Evolutionary conservation across 1,140 invertebrate genomes (phyloP).

Genomic region (Pentalonia nigronervosa): DNA sequence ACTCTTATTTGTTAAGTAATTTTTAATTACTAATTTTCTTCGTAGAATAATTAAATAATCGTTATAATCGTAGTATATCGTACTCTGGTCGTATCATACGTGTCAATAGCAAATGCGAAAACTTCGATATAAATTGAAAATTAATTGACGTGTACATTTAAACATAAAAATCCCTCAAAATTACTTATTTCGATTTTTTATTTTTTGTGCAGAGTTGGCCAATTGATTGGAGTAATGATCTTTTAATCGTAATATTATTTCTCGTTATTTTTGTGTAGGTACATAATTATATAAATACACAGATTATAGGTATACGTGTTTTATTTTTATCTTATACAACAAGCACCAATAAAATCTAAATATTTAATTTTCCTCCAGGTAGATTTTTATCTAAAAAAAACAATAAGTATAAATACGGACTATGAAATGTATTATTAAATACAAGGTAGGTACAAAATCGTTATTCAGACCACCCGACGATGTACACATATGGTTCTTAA

Average conservation of each 20-base stretch:
- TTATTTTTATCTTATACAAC: neutral
- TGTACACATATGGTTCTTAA: neutral
- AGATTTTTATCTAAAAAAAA: neutral
- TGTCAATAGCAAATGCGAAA: neutral
- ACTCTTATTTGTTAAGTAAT: neutral
- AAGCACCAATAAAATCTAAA: neutral
- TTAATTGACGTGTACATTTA: neutral
- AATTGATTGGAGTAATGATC: neutral
- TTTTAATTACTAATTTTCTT: neutral
- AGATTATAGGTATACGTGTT: too few species aligned
- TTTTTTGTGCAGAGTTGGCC: neutral
- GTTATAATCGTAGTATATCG: neutral
- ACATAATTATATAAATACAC: too few species aligned
- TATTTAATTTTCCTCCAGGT: neutral
- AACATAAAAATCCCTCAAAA: neutral
- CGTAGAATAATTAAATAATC: neutral
- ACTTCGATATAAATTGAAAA: neutral
- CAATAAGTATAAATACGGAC: slow-evolving; percentile 3
- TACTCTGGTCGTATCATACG: neutral
- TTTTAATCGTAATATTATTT: neutral
- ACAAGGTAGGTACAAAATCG: neutral
- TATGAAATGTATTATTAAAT: slow-evolving; percentile 26
- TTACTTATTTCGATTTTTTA: neutral
- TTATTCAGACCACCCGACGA: slow-evolving; percentile 16
- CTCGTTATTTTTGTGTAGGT: too few species aligned